phyloP scores from a whole-genome alignment of 2,888 invertebrate species.

The Ditylenchus weischeri region DNA sequence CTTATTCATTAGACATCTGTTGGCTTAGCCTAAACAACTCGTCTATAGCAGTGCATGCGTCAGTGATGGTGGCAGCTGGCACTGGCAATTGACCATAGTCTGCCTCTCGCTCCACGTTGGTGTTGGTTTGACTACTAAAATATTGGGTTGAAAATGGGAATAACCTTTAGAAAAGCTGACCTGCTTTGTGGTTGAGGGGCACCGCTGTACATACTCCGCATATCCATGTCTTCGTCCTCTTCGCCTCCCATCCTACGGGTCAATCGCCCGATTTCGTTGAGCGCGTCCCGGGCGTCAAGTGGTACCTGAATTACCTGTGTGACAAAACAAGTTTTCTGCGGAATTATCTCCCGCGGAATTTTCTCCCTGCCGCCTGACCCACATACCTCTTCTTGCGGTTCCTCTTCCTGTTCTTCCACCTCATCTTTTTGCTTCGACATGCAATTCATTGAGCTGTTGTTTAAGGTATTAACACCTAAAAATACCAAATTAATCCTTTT shows the following conservation, averaged over 20 bases:
- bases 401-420: too few species aligned
- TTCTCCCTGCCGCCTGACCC: background rate
- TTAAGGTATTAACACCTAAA: too few species aligned
- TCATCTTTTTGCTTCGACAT: too few species aligned
- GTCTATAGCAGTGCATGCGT: constrained; percentile 9
- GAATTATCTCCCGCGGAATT: background rate
- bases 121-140: too few species aligned
- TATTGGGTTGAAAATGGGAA: too few species aligned
- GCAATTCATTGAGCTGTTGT: too few species aligned
- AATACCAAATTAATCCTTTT: too few species aligned
- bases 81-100: background rate
- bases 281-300: constrained; percentile 4
- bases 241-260: constrained; percentile 12
- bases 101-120: too few species aligned
- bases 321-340: too few species aligned
- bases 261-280: constrained; percentile 12
- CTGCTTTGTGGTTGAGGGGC: too few species aligned
- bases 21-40: constrained; percentile 10
- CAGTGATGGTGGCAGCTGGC: background rate
- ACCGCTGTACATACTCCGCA: constrained; percentile 1
- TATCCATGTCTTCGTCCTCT: constrained; percentile 14
- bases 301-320: background rate
- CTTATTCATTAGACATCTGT: background rate
- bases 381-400: too few species aligned
- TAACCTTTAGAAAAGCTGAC: too few species aligned